A percentile compares a stretch with the other conserved stretches of the same genome.
These are phyloP conservation scores for Nannoperca australis DNA, from an alignment of 2,797 vertebrate species.

Conservation along the genomic window DNA sequence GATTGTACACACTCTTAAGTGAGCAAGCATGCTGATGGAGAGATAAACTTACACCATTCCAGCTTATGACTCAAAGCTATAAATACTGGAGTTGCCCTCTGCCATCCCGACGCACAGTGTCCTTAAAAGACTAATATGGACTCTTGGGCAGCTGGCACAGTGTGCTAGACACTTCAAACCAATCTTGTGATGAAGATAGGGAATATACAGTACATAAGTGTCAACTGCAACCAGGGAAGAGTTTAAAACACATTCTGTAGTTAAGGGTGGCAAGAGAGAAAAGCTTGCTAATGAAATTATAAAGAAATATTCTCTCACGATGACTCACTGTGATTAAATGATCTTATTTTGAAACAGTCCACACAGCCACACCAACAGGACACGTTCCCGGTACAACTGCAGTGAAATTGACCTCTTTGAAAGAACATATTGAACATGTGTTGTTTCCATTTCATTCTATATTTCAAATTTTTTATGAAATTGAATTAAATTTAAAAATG, in stretches of 20 bases:
- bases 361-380: neutral
- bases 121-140: slow-evolving; percentile 81
- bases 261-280: neutral
- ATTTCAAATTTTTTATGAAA: neutral
- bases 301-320: neutral
- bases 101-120: slow-evolving; percentile 68
- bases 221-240: slow-evolving; percentile 43
- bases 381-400: neutral
- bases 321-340: neutral
- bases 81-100: slow-evolving; percentile 75
- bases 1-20: slow-evolving; percentile 64
- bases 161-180: slow-evolving; percentile 58
- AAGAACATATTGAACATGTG: neutral
- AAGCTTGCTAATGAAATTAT: neutral
- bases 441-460: neutral
- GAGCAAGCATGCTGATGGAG: slow-evolving; percentile 73
- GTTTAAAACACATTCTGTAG: slow-evolving; percentile 22
- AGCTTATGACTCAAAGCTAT: slow-evolving; percentile 81
- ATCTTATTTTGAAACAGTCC: neutral
- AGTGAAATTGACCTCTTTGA: neutral
- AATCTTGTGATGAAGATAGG: slow-evolving; percentile 62
- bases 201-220: slow-evolving; percentile 32
- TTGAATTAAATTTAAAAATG: neutral
- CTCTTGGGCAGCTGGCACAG: slow-evolving; percentile 63
- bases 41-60: slow-evolving; percentile 74